Conservation (phyloP, 2,888 invertebrate species). For the Resseliella maxima region DNA sequence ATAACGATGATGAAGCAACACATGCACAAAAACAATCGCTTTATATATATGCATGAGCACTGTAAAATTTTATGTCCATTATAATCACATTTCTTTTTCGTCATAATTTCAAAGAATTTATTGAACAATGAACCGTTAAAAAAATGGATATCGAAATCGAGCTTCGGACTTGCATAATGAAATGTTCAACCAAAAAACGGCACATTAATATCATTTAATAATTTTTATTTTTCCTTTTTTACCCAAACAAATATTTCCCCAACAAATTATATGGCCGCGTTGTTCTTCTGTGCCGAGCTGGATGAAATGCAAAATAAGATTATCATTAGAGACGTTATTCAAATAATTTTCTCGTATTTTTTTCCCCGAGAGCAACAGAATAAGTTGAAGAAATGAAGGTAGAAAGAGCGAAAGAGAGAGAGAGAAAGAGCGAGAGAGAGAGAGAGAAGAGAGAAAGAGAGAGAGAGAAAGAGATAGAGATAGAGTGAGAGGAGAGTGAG, state of each 20-base stretch:
- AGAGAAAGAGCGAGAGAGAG: no score
- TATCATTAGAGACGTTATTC: slow-evolving; percentile 24
- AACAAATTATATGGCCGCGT: neutral
- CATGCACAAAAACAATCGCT: neutral
- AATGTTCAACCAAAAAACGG: neutral
- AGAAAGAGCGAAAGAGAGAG: no score
- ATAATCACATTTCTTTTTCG: neutral
- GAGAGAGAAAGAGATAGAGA: no score
- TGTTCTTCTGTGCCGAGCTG: neutral
- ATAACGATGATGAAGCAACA: neutral
- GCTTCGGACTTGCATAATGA: slow-evolving; percentile 1
- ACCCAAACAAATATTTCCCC: neutral
- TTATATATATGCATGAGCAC: no score
- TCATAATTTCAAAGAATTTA: slow-evolving; percentile 19
- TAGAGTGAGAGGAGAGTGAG: no score
- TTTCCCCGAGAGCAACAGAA: neutral
- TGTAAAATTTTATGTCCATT: neutral
- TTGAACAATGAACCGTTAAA: slow-evolving; percentile 19
- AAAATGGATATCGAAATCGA: neutral
- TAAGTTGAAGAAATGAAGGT: no score
- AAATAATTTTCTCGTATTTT: neutral
- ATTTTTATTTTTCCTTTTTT: neutral
- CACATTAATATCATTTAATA: neutral
- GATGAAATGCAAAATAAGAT: slow-evolving; percentile 21
- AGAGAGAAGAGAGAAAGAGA: no score